These are phyloP conservation scores for Tragelaphus eurycerus DNA, from an alignment of 2,797 vertebrate genomes.

Conservation along the genomic window DNA sequence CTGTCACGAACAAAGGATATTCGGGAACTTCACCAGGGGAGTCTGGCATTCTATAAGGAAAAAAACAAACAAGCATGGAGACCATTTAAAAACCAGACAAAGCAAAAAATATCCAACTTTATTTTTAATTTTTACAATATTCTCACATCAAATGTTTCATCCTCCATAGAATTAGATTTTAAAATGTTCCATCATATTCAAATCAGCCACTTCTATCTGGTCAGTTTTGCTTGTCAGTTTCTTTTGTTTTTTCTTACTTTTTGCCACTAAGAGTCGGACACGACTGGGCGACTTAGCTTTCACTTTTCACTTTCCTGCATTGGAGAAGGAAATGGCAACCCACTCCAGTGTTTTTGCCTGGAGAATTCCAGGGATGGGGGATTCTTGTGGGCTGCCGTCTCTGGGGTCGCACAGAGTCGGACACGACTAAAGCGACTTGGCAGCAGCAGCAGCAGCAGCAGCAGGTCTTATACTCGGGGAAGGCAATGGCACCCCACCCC, in stretches of 20 bases:
- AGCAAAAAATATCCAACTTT: not conserved
- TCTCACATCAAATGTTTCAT: not conserved
- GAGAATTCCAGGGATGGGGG: no score
- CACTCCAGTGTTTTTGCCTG: no score
- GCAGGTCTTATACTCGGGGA: not conserved
- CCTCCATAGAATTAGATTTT: not conserved
- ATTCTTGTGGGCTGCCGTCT: no score
- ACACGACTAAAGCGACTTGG: no score
- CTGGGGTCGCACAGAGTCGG: no score
- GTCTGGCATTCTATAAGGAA: conserved; percentile 83
- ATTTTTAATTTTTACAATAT: not conserved
- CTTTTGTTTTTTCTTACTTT: not conserved
- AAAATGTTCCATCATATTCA: not conserved
- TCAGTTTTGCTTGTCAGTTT: not conserved
- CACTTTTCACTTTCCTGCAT: no score
- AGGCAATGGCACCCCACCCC: no score
- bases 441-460: no score
- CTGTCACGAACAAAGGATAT: conserved; percentile 94
- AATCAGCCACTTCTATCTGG: not conserved
- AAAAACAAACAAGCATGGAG: not conserved
- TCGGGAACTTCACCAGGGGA: conserved; percentile 86
- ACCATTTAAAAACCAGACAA: conserved; percentile 22
- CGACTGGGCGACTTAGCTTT: no score
- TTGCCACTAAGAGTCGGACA: not conserved
- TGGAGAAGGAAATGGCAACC: no score